A percentile compares a stretch with the other conserved stretches of the same genome.
These are phyloP conservation scores for Myopa testacea DNA, from an alignment of 2,888 invertebrate genomes.

Conservation along the genomic window DNA sequence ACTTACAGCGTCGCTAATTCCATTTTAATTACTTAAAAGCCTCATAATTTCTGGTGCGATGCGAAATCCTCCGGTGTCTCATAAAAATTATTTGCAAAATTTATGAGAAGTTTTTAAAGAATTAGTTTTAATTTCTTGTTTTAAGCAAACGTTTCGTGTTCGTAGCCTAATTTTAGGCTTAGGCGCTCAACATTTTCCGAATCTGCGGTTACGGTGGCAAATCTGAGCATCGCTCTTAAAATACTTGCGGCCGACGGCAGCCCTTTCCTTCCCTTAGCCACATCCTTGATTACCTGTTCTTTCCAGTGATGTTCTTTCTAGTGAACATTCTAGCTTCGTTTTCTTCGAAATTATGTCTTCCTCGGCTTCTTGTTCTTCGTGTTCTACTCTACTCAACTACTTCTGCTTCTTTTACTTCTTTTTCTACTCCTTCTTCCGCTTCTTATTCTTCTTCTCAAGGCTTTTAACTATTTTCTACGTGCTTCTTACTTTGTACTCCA, in stretches of 20 bases:
- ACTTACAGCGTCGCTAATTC: slow-evolving; percentile 17
- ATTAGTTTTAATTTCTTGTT: no score
- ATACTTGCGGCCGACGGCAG: not conserved
- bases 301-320: not conserved
- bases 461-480: slow-evolving; percentile 36
- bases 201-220: not conserved
- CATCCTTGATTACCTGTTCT: not conserved
- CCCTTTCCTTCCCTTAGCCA: not conserved
- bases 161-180: not conserved
- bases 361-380: not conserved
- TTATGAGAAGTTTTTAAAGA: not conserved
- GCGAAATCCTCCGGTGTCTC: not conserved
- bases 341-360: slow-evolving; percentile 13
- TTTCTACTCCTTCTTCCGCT: not conserved
- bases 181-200: not conserved
- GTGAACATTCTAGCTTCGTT: no score
- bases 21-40: slow-evolving; percentile 32
- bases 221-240: not conserved
- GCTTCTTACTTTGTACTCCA: slow-evolving; percentile 10
- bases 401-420: not conserved
- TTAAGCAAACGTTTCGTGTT: not conserved
- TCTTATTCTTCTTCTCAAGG: slow-evolving; percentile 6
- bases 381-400: not conserved
- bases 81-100: slow-evolving; percentile 30
- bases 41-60: slow-evolving; percentile 13